These are phyloP conservation scores for Alosa sapidissima DNA, from an alignment of 2,797 vertebrate species.

Conservation along the genomic window DNA sequence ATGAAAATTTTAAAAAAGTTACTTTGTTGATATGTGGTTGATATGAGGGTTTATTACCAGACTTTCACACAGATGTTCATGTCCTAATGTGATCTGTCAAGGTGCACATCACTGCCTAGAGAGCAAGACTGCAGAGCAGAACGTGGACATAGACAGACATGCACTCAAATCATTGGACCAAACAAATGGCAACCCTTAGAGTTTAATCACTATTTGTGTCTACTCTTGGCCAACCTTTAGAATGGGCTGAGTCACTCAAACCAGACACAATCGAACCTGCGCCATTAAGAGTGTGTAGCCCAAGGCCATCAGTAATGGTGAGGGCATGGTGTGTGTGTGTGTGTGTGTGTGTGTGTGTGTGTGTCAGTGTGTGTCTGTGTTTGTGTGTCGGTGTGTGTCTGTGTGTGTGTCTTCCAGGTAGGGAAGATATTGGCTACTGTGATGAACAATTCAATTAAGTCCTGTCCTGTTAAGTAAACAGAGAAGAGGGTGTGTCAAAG, in stretches of 20 bases:
- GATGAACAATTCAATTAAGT: constrained; percentile 8
- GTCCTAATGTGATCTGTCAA: background rate
- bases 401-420: background rate
- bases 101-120: background rate
- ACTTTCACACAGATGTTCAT: background rate
- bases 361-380: too few relatives aligned
- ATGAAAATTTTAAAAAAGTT: background rate
- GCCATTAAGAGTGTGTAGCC: background rate
- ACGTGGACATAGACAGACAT: too few relatives aligned
- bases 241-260: background rate
- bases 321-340: too few relatives aligned
- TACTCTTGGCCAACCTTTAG: background rate
- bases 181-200: background rate
- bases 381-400: background rate
- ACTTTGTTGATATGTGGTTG: background rate
- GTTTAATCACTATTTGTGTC: background rate
- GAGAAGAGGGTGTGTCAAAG: background rate
- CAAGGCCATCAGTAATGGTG: background rate
- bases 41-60: too few relatives aligned
- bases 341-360: background rate
- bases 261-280: background rate
- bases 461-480: background rate
- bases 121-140: background rate
- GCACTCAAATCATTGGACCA: background rate
- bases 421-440: background rate